Percentiles rank a stretch among this genome's conserved stretches.
Conservation (phyloP, 2,797 vertebrate genomes). For the Psittacula echo region DNA sequence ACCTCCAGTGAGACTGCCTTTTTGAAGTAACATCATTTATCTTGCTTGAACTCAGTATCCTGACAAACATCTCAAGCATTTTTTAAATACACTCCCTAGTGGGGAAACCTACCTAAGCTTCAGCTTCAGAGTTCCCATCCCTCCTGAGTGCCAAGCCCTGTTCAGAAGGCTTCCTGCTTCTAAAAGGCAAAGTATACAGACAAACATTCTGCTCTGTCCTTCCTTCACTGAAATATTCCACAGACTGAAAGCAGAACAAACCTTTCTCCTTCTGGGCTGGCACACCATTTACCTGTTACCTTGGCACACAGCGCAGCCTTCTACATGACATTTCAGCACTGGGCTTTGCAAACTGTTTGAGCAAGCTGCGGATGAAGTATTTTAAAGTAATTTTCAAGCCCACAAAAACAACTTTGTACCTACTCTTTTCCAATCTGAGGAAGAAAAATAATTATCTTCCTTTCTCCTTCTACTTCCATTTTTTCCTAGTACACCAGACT, state of each 20-base stretch:
- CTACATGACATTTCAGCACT: not conserved
- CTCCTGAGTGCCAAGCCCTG: not conserved
- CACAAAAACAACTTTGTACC: not conserved
- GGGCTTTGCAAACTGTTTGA: not conserved
- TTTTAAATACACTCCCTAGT: not conserved
- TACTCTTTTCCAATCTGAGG: not conserved
- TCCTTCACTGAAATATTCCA: not conserved
- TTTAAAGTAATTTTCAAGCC: not conserved
- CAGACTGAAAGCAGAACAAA: not conserved
- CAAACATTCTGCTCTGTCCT: not conserved
- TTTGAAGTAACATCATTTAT: not conserved
- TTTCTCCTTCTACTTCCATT: not conserved
- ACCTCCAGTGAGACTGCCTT: not conserved
- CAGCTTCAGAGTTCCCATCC: not conserved
- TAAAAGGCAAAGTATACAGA: not conserved
- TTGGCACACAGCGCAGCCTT: fast-evolving
- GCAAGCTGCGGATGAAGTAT: not conserved
- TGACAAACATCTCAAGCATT: not conserved
- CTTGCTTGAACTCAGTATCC: not conserved
- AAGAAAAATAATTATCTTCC: not conserved
- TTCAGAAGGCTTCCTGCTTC: not conserved
- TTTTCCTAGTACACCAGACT: not conserved
- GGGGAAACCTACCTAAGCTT: not conserved
- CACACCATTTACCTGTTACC: not conserved
- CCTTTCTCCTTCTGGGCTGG: not conserved